A percentile compares a stretch with the other conserved stretches of the same genome.
Evolutionary conservation across 2,797 vertebrate genomes (phyloP).

Genomic region (Onychomys torridus): DNA sequence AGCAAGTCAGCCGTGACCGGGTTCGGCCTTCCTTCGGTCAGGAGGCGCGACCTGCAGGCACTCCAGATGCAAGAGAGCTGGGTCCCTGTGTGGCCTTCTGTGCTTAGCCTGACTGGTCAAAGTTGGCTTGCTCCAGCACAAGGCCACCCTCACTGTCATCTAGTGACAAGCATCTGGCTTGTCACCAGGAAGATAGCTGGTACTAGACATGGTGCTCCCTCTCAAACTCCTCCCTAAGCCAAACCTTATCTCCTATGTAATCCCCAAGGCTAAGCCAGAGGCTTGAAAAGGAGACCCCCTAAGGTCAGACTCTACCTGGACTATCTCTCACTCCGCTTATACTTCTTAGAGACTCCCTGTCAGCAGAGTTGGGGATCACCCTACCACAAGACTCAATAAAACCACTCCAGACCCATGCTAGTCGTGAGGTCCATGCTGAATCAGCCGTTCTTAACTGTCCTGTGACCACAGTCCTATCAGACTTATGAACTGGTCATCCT

Average conservation of each 20-base stretch:
- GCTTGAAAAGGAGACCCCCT: background rate
- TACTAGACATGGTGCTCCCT: background rate
- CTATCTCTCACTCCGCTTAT: fast-evolving
- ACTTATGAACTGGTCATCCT: background rate
- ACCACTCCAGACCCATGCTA: background rate
- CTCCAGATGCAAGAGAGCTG: conserved; percentile 73
- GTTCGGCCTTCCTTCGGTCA: conserved; percentile 69
- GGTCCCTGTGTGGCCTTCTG: conserved; percentile 51
- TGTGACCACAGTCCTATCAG: background rate
- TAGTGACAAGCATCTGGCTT: background rate
- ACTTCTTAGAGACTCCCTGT: background rate
- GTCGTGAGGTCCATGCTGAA: background rate
- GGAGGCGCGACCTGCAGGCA: conserved; percentile 71
- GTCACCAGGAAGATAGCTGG: background rate
- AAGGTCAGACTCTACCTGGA: background rate
- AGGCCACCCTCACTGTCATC: background rate
- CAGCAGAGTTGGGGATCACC: background rate
- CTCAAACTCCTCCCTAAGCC: background rate
- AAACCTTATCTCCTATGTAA: background rate
- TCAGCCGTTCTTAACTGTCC: background rate
- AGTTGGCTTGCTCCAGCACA: fast-evolving
- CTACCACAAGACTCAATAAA: background rate
- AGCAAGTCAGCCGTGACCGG: conserved; percentile 86
- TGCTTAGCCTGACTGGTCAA: background rate
- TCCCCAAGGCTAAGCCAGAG: background rate